Conservation (phyloP, 2,113 vertebrate species). For the Calyptommatus sinebrachiatus region DNA sequence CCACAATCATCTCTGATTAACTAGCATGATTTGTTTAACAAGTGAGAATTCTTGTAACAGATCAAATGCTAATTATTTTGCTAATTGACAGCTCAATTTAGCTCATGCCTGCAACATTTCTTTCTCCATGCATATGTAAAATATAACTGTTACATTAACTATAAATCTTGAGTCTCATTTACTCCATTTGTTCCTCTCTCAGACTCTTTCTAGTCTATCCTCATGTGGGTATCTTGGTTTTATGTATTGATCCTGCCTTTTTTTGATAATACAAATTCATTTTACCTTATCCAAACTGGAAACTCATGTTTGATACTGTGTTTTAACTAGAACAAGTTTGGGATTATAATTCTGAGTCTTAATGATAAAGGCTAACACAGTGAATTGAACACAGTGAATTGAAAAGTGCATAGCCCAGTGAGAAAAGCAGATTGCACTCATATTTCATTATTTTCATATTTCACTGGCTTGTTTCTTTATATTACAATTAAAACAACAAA, state of each 20-base stretch:
- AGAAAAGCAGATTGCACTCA: conserved; percentile 6
- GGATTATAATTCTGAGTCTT: conserved; percentile 24
- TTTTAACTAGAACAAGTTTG: conserved; percentile 9
- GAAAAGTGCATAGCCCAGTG: neutral
- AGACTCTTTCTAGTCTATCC: no score
- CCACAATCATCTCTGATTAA: no score
- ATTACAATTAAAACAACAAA: neutral
- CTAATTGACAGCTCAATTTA: neutral
- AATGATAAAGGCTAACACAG: conserved; percentile 29
- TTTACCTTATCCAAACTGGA: neutral
- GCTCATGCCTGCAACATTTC: no score
- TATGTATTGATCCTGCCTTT: neutral
- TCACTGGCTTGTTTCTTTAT: neutral
- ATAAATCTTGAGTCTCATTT: neutral
- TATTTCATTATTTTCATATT: neutral
- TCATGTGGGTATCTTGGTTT: no score
- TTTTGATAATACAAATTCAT: neutral
- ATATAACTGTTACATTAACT: neutral
- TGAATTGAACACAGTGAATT: conserved; percentile 13
- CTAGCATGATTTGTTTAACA: neutral
- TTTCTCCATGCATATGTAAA: neutral
- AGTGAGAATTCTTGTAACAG: neutral
- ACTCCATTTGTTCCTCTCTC: no score
- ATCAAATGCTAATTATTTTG: neutral
- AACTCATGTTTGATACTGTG: neutral